Base-by-base conservation (phyloP, 53 echinoderm and acorn worm species). In the Luidia sarsii region DNA sequence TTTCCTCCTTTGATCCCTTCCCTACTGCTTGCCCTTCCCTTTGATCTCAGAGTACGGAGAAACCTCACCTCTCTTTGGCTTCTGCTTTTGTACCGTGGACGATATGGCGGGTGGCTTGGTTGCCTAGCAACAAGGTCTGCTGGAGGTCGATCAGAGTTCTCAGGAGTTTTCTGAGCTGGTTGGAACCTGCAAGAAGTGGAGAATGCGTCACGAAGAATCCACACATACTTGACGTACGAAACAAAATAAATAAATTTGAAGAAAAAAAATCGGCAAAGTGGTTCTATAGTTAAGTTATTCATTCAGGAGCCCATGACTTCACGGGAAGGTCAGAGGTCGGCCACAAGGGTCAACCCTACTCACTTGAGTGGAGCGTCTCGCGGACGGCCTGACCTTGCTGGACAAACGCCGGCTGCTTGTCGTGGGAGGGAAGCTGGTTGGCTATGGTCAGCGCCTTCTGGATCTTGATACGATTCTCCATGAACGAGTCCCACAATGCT, bases 401-500 rank as follows among this genome's bases (percentile, higher is more conserved):
- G 32, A 89, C 15, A 31, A 91, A 93, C 27, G 53, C 38, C 23
- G 82, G 73, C 20, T 64, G 55, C 36, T 74, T 88, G 38, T 90
- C 71, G 25, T 73, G 49, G 45, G 88, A 90, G 4, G 95, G 95
- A 25, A 93, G 85, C 80, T 93, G 90, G 63, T 95, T 93, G 80
- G 90, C 51, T 37, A 67, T 61, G 20, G 74, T 36, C 6, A 95
- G 33, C 2, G 88, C 93, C 57, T 93, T 93, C 86, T 95, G 95
- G 0, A 95, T 38, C 60, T 87, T 90, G 75, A 95, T 95, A 4
- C 95, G 92, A 15, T 59, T 24, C 59, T 95, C 93, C 87, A 95
- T 67, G 28, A 93, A 82, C 16, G 85, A 63, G 60, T 95, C 95
- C 95, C 95, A 95, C 43, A 95, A 73, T 22, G 90, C 95, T 95